phyloP scores from a whole-genome alignment of 2,113 vertebrate species.

The Crotalus horridus region DNA sequence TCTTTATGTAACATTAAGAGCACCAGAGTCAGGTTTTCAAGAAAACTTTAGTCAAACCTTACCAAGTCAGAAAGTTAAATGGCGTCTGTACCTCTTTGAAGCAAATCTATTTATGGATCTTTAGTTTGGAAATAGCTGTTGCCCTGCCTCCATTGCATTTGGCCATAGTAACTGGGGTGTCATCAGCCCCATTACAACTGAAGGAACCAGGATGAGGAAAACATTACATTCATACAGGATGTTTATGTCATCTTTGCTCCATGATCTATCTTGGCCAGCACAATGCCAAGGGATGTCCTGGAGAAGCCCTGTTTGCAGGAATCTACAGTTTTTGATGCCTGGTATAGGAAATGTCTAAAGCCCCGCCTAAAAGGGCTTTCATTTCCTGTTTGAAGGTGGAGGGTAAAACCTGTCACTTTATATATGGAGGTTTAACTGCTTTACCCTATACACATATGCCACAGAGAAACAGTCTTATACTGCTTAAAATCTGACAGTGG shows the following conservation, averaged over 20 bases:
- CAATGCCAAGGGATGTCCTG: neutral
- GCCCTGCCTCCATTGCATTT: neutral
- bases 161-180: neutral
- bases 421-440: neutral
- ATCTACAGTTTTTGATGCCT: neutral
- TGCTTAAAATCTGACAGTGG: neutral
- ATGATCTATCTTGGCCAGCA: too few species aligned
- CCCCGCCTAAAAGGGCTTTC: neutral
- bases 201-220: neutral
- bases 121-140: neutral
- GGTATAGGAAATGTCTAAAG: neutral
- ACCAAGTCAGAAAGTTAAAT: neutral
- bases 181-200: neutral
- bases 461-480: neutral
- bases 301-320: neutral
- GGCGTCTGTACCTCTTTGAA: neutral
- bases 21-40: neutral
- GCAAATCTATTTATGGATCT: neutral
- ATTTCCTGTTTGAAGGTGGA: neutral
- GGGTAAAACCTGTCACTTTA: neutral
- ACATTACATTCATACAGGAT: neutral
- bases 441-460: neutral
- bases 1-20: neutral
- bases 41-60: neutral
- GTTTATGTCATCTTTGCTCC: neutral